These are phyloP conservation scores for Chironomus striatipennis DNA, from an alignment of 1,140 invertebrate species.

Conservation along the genomic window DNA sequence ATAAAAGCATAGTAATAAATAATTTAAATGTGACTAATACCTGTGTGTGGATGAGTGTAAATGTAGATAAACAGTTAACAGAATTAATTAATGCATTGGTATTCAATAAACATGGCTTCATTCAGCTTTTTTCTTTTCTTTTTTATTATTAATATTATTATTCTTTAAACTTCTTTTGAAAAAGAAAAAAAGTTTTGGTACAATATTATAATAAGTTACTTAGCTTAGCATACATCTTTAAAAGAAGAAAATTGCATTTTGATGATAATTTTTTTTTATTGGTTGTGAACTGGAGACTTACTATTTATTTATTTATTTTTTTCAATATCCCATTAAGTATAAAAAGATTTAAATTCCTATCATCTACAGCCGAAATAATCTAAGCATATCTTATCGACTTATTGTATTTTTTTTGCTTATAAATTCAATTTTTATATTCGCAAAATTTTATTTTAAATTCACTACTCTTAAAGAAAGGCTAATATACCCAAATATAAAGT, in stretches of 20 bases:
- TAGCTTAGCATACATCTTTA: background rate
- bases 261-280: background rate
- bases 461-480: too few species aligned
- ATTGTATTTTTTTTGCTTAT: too few species aligned
- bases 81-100: background rate
- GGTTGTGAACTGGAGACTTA: background rate
- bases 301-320: background rate
- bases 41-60: background rate
- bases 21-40: slow-evolving; percentile 8
- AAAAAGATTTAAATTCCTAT: too few species aligned
- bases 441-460: too few species aligned
- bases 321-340: too few species aligned
- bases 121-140: background rate
- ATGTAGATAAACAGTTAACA: background rate
- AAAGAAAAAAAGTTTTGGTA: too few species aligned
- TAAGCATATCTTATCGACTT: too few species aligned
- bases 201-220: too few species aligned
- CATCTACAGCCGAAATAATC: too few species aligned
- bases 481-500: too few species aligned
- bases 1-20: background rate
- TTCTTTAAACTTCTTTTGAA: too few species aligned
- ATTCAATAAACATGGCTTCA: slow-evolving; percentile 8
- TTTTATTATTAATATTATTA: background rate
- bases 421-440: too few species aligned
- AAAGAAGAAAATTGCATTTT: background rate